These are phyloP conservation scores for Pantherophis alleghaniensis DNA, from an alignment of 2,797 vertebrate genomes.

Conservation along the genomic window DNA sequence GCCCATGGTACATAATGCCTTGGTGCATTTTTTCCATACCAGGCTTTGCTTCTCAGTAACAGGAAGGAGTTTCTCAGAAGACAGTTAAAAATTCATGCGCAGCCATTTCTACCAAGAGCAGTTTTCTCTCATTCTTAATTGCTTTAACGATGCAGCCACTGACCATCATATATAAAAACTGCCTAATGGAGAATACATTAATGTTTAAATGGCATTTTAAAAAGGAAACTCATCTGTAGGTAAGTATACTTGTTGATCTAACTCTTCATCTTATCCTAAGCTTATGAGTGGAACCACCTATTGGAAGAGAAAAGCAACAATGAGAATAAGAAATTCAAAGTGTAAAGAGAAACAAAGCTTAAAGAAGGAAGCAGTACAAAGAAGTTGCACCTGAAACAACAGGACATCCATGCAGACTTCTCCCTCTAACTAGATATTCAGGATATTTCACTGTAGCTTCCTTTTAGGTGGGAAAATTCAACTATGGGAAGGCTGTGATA, in stretches of 20 bases:
- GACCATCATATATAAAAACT: constrained; percentile 28
- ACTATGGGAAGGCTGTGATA: background rate
- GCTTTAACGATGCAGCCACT: constrained; percentile 53
- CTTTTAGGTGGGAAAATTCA: background rate
- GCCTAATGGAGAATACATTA: constrained; percentile 44
- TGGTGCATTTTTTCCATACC: constrained; percentile 61
- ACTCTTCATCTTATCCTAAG: background rate
- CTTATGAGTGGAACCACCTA: background rate
- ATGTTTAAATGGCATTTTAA: constrained; percentile 32
- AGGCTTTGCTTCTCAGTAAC: constrained; percentile 57
- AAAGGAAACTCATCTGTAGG: constrained; percentile 9
- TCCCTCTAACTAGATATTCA: background rate
- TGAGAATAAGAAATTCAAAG: too few relatives aligned
- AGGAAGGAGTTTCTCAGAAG: constrained; percentile 59
- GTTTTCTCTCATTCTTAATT: constrained; percentile 47
- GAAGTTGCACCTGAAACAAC: background rate
- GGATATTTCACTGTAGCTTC: background rate
- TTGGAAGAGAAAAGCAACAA: background rate
- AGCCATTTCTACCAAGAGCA: constrained; percentile 55
- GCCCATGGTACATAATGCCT: constrained; percentile 48
- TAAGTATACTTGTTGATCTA: background rate
- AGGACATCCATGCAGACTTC: background rate
- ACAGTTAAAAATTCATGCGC: constrained; percentile 67
- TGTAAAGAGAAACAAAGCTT: background rate
- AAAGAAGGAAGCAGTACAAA: background rate